Evolutionary conservation across 2,888 invertebrate species (phyloP).

Genomic region (Synanthedon vespiformis): DNA sequence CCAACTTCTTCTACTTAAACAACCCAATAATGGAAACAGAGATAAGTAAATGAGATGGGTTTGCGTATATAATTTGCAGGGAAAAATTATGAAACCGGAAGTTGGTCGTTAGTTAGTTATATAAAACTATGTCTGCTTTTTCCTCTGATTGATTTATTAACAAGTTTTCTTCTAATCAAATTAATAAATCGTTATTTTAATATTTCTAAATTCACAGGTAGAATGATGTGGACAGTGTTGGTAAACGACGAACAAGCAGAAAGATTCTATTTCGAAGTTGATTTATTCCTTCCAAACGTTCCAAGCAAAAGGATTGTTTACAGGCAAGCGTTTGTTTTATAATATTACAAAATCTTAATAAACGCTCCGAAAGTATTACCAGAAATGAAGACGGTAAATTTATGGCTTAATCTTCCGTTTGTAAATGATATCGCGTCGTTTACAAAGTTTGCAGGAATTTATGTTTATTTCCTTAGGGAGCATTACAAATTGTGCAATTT

Average conservation of each 20-base stretch:
- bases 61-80: no score
- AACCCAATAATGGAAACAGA: no score
- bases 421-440: slow-evolving; percentile 36
- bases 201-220: slow-evolving; percentile 24
- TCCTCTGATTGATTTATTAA: no score
- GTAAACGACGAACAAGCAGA: slow-evolving; percentile 59
- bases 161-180: no score
- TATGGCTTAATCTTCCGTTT: slow-evolving; percentile 20
- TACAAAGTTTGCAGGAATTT: slow-evolving; percentile 31
- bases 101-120: no score
- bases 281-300: slow-evolving; percentile 52
- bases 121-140: no score
- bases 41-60: no score
- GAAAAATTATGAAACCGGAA: no score
- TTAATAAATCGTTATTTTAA: no score
- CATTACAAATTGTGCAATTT: slow-evolving; percentile 21
- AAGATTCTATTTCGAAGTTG: slow-evolving; percentile 61
- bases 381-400: slow-evolving; percentile 20
- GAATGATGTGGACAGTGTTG: slow-evolving; percentile 69
- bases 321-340: slow-evolving; percentile 22
- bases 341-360: slow-evolving; percentile 8
- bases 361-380: slow-evolving; percentile 9
- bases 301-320: slow-evolving; percentile 62
- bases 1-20: no score
- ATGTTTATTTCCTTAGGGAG: slow-evolving; percentile 23